phyloP scores from a whole-genome alignment of 1,140 invertebrate genomes.

The Drosophila fuyamai region DNA sequence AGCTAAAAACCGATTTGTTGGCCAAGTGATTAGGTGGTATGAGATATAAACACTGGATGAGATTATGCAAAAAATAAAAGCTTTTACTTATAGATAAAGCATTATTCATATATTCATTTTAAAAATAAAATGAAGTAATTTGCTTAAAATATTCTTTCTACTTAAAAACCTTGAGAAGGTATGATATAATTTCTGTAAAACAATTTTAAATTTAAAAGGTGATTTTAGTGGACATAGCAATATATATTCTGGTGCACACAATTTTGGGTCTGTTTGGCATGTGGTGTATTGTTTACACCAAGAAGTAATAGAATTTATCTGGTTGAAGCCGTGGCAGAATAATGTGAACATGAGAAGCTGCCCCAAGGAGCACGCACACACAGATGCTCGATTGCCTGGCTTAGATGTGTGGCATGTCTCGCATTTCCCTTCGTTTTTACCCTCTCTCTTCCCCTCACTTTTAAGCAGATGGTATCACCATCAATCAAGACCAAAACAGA shows the following conservation, averaged over 20 bases:
- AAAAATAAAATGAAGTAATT: too few species aligned
- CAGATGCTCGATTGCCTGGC: constrained; percentile 29
- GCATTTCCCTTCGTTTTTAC: background rate
- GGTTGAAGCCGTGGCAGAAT: constrained; percentile 45
- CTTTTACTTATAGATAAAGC: too few species aligned
- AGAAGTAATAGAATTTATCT: constrained; percentile 73
- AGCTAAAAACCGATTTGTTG: background rate
- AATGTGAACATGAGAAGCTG: constrained; percentile 57
- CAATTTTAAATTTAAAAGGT: constrained; percentile 14
- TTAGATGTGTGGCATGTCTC: constrained; percentile 42
- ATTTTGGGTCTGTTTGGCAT: constrained; percentile 40
- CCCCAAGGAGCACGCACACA: constrained; percentile 36
- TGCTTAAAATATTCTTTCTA: too few species aligned
- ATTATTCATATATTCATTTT: background rate
- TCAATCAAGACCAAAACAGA: constrained; percentile 68
- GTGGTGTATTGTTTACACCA: constrained; percentile 35
- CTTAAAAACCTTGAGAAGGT: background rate
- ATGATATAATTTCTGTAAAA: background rate
- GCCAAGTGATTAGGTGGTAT: constrained; percentile 1
- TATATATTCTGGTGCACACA: constrained; percentile 19
- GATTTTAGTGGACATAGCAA: background rate
- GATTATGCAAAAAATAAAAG: background rate
- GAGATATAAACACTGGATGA: background rate
- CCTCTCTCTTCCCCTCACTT: background rate
- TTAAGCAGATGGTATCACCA: constrained; percentile 59